Percentiles rank a stretch among this genome's conserved stretches.
Conservation (phyloP, 2,797 vertebrate species). For the Anguilla pacifica region DNA sequence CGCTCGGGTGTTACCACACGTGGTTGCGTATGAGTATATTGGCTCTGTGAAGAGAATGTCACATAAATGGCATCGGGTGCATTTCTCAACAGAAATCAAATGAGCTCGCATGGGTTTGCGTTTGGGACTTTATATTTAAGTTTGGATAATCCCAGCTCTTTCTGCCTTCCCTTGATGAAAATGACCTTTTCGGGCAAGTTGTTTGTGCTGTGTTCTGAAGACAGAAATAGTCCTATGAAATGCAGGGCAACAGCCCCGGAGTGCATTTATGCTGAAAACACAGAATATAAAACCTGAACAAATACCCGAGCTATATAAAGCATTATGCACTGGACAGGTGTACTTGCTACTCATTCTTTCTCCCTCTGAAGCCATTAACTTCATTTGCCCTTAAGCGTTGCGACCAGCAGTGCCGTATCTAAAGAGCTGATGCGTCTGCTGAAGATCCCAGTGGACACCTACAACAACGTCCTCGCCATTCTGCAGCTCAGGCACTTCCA, state of each 20-base stretch:
- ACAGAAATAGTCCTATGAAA: background rate
- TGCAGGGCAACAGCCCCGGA: background rate
- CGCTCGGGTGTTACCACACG: no score
- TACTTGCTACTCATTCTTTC: background rate
- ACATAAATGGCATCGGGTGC: no score
- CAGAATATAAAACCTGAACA: background rate
- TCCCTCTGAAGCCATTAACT: background rate
- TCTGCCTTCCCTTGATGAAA: background rate
- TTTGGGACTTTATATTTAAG: no score
- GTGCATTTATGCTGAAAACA: background rate
- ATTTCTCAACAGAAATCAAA: no score
- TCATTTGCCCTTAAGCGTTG: slow-evolving; percentile 76
- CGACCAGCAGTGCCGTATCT: slow-evolving; percentile 95
- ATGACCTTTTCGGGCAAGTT: background rate
- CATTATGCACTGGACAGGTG: background rate
- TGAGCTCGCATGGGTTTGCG: no score
- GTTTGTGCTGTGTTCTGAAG: background rate
- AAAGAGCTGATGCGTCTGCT: slow-evolving; percentile 95
- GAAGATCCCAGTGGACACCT: slow-evolving; percentile 96
- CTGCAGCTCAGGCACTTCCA: slow-evolving; percentile 96
- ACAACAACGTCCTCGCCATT: slow-evolving; percentile 94
- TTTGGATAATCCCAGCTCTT: no score
- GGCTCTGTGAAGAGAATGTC: no score
- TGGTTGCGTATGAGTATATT: no score
- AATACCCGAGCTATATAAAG: background rate